phyloP scores from a whole-genome alignment of 2,113 vertebrate species.

The Paratilapia polleni region DNA sequence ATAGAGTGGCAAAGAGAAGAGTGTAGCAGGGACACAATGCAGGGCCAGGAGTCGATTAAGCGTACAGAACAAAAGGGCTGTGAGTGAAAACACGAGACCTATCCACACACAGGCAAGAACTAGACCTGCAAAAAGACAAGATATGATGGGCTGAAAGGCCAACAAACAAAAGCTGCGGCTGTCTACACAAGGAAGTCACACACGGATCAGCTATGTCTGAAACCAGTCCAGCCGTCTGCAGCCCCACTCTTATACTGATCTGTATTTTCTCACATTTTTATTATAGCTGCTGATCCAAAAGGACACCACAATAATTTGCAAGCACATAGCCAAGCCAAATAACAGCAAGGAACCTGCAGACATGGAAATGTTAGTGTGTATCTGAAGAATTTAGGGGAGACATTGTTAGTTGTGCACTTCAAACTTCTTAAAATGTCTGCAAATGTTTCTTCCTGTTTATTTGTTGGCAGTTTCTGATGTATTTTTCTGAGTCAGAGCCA shows the following conservation, averaged over 20 bases:
- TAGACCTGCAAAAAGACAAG: neutral
- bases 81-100: neutral
- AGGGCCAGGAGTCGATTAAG: slow-evolving; percentile 36
- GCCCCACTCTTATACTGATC: neutral
- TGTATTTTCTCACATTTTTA: slow-evolving; percentile 11
- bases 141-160: slow-evolving; percentile 4
- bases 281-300: slow-evolving; percentile 1
- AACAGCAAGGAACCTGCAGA: neutral
- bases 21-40: neutral
- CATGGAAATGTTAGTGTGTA: neutral
- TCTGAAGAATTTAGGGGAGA: neutral
- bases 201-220: slow-evolving; percentile 20
- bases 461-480: neutral
- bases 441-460: slow-evolving; percentile 36
- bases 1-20: slow-evolving; percentile 27
- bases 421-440: slow-evolving; percentile 10
- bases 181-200: slow-evolving; percentile 21
- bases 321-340: slow-evolving; percentile 3
- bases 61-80: slow-evolving; percentile 9
- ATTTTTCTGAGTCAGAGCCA: slow-evolving; percentile 17
- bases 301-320: neutral
- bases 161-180: slow-evolving; percentile 23
- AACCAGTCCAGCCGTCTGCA: slow-evolving; percentile 24
- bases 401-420: neutral
- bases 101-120: neutral